These are phyloP conservation scores for Gymnogyps californianus DNA, from an alignment of 2,113 vertebrate species.

Conservation along the genomic window DNA sequence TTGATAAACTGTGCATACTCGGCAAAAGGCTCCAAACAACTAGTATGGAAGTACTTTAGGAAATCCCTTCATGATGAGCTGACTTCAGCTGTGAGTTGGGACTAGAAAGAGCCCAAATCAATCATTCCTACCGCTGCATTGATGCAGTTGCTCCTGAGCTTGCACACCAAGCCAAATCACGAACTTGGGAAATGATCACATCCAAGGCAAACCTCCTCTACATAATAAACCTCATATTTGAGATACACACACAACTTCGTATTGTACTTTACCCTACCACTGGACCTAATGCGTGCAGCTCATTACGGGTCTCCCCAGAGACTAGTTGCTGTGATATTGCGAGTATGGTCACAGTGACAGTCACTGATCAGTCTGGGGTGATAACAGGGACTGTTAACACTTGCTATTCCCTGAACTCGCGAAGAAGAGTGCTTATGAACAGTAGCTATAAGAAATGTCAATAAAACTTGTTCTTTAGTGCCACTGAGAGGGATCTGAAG, in stretches of 20 bases:
- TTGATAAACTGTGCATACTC: neutral
- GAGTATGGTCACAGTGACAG: neutral
- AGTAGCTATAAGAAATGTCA: neutral
- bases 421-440: neutral
- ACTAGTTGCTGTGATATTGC: neutral
- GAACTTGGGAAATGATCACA: neutral
- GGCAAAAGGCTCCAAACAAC: neutral
- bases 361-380: neutral
- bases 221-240: neutral
- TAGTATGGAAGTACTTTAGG: neutral
- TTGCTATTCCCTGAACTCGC: neutral
- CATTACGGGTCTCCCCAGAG: neutral
- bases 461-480: neutral
- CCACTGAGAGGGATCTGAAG: neutral
- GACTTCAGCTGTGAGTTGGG: neutral
- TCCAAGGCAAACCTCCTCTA: neutral
- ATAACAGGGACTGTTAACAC: neutral
- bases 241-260: neutral
- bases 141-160: neutral
- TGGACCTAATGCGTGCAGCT: neutral
- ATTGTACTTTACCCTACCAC: neutral
- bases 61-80: neutral
- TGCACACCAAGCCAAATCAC: neutral
- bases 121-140: accelerated
- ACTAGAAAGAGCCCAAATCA: neutral